Conservation (phyloP, 2,888 invertebrate genomes). For the Bombyx huttoni region DNA sequence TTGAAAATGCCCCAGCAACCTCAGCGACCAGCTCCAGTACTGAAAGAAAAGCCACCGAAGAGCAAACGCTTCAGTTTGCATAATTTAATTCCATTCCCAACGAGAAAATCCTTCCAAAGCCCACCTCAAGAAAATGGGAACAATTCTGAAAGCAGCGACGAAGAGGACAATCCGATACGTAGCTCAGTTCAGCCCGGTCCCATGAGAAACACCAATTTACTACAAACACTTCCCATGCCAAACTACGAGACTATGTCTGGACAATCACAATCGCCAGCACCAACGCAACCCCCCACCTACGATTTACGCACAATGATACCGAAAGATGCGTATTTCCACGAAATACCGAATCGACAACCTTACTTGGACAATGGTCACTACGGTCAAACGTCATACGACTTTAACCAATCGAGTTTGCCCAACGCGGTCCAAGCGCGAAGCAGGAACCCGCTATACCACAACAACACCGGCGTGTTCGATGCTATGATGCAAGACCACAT, state of each 20-base stretch:
- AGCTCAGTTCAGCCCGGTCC: constrained; percentile 63
- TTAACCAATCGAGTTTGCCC: constrained; percentile 43
- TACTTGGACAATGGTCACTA: constrained; percentile 45
- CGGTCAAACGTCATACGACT: constrained; percentile 37
- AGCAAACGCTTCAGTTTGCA: constrained; percentile 64
- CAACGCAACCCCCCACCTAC: constrained; percentile 23
- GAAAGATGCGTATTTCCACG: constrained; percentile 75
- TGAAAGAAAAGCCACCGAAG: constrained; percentile 63
- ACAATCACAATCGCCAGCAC: constrained; percentile 54
- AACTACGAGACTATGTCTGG: constrained; percentile 71
- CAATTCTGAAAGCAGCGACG: constrained; percentile 73
- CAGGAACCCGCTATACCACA: constrained; percentile 55
- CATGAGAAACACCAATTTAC: constrained; percentile 67
- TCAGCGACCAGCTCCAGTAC: constrained; percentile 53
- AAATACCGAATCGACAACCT: constrained; percentile 68
- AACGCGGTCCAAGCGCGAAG: constrained; percentile 43
- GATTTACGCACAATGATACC: constrained; percentile 58
- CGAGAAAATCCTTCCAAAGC: constrained; percentile 60
- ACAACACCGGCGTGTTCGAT: constrained; percentile 57
- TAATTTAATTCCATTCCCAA: constrained; percentile 66
- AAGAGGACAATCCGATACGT: constrained; percentile 64
- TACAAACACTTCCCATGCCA: constrained; percentile 65
- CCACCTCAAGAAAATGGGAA: constrained; percentile 62
- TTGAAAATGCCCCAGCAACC: constrained; percentile 63
- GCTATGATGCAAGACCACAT: constrained; percentile 71